A percentile compares a stretch with the other conserved stretches of the same genome.
Conservation (phyloP, 2,888 invertebrate genomes). For the Andricus quercusramuli region DNA sequence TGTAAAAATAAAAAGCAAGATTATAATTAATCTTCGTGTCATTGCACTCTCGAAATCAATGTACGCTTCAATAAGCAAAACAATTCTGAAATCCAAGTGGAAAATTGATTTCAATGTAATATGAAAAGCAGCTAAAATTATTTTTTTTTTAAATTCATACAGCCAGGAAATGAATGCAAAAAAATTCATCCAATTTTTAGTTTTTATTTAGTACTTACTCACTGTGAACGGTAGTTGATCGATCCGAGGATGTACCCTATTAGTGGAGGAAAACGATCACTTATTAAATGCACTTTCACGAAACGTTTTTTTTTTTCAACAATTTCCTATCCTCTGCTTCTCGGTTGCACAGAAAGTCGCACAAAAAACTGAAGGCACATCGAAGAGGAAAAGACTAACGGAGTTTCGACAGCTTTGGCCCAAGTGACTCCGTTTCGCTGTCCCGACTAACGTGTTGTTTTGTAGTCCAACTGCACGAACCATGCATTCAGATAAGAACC, state of each 20-base stretch:
- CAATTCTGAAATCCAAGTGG: background rate
- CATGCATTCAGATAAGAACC: slow-evolving; percentile 73
- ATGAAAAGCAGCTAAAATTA: background rate
- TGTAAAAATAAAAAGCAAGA: slow-evolving; percentile 13
- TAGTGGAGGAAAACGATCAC: background rate
- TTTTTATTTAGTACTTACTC: background rate
- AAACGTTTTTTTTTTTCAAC: background rate
- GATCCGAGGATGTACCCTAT: background rate
- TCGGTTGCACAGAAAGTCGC: background rate
- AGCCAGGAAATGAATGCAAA: background rate
- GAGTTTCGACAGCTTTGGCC: slow-evolving; percentile 57
- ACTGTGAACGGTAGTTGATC: background rate
- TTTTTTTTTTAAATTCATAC: no score
- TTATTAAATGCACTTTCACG: slow-evolving; percentile 27
- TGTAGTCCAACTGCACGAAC: slow-evolving; percentile 69
- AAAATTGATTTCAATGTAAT: background rate
- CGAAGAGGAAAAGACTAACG: slow-evolving; percentile 42
- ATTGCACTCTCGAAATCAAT: slow-evolving; percentile 22
- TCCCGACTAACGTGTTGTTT: slow-evolving; percentile 71
- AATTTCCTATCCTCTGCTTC: background rate
- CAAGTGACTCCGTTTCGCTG: slow-evolving; percentile 67
- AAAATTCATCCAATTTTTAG: background rate
- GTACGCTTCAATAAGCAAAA: slow-evolving; percentile 5
- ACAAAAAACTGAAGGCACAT: background rate
- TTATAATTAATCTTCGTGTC: slow-evolving; percentile 15